Evolutionary conservation across 2,888 invertebrate species (phyloP).

Genomic region (Baronia brevicornis): DNA sequence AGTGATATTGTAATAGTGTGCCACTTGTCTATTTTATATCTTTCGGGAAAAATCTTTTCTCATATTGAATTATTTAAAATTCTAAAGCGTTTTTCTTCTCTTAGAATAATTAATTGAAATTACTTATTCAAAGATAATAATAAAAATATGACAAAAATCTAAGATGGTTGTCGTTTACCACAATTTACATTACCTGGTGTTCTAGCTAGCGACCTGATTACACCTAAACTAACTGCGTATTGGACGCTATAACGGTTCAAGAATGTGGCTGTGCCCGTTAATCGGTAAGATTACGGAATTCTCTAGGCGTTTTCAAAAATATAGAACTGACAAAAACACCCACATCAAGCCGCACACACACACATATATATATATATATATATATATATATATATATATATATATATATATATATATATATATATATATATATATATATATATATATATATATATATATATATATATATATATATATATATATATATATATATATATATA

Average conservation of each 20-base stretch:
- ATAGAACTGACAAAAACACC: background rate
- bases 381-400: too few relatives aligned
- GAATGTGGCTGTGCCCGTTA: conserved; percentile 34
- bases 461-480: too few relatives aligned
- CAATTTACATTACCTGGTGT: conserved; percentile 37
- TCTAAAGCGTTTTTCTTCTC: conserved; percentile 2
- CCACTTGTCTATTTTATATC: too few relatives aligned
- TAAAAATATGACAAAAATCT: background rate
- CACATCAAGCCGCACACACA: background rate
- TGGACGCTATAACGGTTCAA: conserved; percentile 54
- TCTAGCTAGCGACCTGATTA: conserved; percentile 39
- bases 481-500: too few relatives aligned
- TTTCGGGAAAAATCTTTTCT: too few relatives aligned
- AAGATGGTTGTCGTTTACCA: conserved; percentile 32
- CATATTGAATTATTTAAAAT: too few relatives aligned
- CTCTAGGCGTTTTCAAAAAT: conserved; percentile 17
- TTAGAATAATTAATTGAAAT: too few relatives aligned
- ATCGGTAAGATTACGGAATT: conserved; percentile 18
- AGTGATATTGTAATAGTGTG: too few relatives aligned
- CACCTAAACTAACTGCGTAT: conserved; percentile 47
- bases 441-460: too few relatives aligned
- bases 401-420: too few relatives aligned
- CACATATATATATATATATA: background rate
- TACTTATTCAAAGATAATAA: too few relatives aligned
- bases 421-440: too few relatives aligned